Evolutionary conservation across 2,888 invertebrate genomes (phyloP), one percentile per base, ranked within the genome.

Genomic region (Schrankia costaestrigalis): DNA sequence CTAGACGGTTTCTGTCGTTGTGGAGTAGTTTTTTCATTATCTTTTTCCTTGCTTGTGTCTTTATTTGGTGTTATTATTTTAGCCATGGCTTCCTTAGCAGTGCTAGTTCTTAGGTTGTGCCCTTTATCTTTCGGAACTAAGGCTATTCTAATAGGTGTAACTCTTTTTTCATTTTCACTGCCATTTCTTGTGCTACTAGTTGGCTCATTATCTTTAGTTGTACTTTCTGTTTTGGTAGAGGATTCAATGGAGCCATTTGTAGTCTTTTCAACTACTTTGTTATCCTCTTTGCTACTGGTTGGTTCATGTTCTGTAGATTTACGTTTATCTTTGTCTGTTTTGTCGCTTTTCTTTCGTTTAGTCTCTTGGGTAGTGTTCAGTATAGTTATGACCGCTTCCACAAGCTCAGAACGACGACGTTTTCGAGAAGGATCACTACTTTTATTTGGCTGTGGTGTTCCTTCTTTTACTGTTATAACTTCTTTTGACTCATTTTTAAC

Each of bases 341-440:
- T 63, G 4, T 24, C 18, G 10, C n/a, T 31, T n/a, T 30, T 33
- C 11, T 17, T 71, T 23, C 66, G 63, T 55, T 80, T 84, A 13
- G 67, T 70, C 32, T 36, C 52, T 6, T 47, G 26, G 3, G 30
- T 59, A 10, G 41, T 55, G 10, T 74, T 74, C 15, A 79, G 56
- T 6, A 75, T 64, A 1, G 76, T 77, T 10, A 76, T 51, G 2
- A 71, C 57, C 0, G 77, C 71, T 46, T 81, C 84, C 30, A 79
- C 79, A 5, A 79, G 41, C 1, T 69, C 63, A 0, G 86, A 84
- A 1, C 75, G 68, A 2, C 83, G 74, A n/a, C 86, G 74, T 55
- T 84, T 86, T 46, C 75, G 74, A 2, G 67, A 47, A 3, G 46
- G 37, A 30, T 34, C 38, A 7, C 9, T 29, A 15, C 1, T 19